Evolutionary conservation across 2,113 vertebrate genomes (phyloP).

Genomic region (Pristiophorus japonicus): DNA sequence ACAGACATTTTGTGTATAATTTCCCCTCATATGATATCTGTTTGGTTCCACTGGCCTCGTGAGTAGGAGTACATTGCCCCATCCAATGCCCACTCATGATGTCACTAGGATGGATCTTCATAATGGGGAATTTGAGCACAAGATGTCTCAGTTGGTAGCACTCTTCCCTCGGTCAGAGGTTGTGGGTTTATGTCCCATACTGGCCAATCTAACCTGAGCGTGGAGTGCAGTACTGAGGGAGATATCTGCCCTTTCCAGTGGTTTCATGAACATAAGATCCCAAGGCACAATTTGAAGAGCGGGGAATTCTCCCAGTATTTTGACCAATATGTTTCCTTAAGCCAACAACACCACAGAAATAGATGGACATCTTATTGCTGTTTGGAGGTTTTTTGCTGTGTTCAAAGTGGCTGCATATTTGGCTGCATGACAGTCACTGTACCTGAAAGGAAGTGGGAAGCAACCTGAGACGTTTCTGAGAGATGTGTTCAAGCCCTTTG

Average conservation of each 20-base stretch:
- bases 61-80: not conserved
- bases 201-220: no score
- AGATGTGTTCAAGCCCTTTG: not conserved
- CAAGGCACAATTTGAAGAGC: not conserved
- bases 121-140: not conserved
- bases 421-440: not conserved
- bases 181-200: not conserved
- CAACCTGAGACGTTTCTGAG: conserved; percentile 11
- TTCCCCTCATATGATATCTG: not conserved
- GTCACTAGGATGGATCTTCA: no score
- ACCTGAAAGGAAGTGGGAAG: not conserved
- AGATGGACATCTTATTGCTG: not conserved
- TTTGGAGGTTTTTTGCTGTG: conserved; percentile 3
- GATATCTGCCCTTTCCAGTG: not conserved
- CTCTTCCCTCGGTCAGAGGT: not conserved
- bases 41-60: not conserved
- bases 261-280: not conserved
- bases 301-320: not conserved
- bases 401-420: conserved; percentile 7
- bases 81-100: not conserved
- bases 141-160: not conserved
- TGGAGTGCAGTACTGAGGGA: not conserved
- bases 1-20: not conserved
- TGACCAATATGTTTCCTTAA: not conserved
- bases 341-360: not conserved